Percentiles rank a stretch among this genome's conserved stretches.
phyloP scores from a whole-genome alignment of 2,797 vertebrate species.

The Scyliorhinus canicula region DNA sequence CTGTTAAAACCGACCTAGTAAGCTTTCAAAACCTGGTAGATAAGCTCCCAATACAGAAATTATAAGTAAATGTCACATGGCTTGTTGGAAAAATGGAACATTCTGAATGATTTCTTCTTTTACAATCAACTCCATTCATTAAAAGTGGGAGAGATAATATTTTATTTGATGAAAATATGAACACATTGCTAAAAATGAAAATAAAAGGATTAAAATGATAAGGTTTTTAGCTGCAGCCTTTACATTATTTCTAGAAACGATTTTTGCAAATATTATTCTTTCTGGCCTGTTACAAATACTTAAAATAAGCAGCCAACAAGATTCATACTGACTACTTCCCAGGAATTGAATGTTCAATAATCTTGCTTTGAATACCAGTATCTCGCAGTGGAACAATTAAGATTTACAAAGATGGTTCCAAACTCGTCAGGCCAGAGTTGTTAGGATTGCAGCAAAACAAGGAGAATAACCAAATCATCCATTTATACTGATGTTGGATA shows the following conservation, averaged over 20 bases:
- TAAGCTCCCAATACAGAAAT: background rate
- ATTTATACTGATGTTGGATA: background rate
- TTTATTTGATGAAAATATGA: constrained; percentile 25
- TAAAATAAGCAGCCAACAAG: background rate
- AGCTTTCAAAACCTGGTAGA: background rate
- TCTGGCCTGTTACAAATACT: background rate
- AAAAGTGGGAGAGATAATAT: constrained; percentile 22
- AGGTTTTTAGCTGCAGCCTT: background rate
- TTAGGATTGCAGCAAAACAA: background rate
- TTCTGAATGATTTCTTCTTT: background rate
- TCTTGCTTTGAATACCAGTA: background rate
- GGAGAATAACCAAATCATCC: background rate
- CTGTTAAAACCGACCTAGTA: background rate
- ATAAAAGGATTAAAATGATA: background rate
- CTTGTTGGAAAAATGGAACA: background rate
- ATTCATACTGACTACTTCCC: background rate
- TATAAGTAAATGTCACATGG: background rate
- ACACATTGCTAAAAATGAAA: constrained; percentile 23
- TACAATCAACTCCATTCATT: background rate
- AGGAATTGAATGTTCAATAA: background rate
- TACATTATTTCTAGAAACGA: background rate
- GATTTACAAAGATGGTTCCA: background rate
- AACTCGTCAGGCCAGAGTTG: background rate
- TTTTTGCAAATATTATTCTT: background rate
- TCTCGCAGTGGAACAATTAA: background rate